phyloP scores from a whole-genome alignment of 2,888 invertebrate species.

The Nymphalis urticae region DNA sequence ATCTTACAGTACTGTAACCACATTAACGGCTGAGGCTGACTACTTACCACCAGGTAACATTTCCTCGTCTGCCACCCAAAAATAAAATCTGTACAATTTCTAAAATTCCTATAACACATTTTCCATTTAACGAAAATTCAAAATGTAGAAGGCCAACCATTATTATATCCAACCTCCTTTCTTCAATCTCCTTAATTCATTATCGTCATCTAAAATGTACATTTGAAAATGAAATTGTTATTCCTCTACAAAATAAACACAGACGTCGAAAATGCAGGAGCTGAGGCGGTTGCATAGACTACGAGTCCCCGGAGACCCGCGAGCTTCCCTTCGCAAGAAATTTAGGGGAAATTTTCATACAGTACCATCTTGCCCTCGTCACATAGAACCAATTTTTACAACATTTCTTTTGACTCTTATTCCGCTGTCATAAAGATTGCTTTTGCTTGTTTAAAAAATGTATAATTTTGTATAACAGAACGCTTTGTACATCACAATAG shows the following conservation, averaged over 20 bases:
- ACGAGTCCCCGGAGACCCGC: conserved; percentile 56
- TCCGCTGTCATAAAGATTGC: conserved; percentile 19
- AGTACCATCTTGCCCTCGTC: conserved; percentile 50
- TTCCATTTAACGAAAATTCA: background rate
- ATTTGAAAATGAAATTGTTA: conserved; percentile 43
- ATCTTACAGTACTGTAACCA: too few species aligned
- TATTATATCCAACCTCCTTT: background rate
- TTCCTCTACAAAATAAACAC: conserved; percentile 54
- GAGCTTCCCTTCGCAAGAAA: conserved; percentile 55
- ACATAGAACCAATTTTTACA: conserved; percentile 36
- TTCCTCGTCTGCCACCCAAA: too few species aligned
- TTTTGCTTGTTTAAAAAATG: conserved; percentile 18
- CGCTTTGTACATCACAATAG: conserved; percentile 62
- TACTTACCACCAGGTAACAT: too few species aligned
- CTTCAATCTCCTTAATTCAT: conserved; percentile 31
- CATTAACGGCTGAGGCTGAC: too few species aligned
- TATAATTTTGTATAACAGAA: conserved; percentile 28
- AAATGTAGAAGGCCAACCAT: background rate
- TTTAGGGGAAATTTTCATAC: conserved; percentile 57
- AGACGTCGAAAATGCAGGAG: conserved; percentile 55
- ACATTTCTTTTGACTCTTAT: conserved; percentile 32
- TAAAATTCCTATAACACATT: background rate
- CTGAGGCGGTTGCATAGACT: conserved; percentile 57
- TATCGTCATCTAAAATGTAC: conserved; percentile 40
- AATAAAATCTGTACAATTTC: background rate